Evolutionary conservation across 2,888 invertebrate species (phyloP), one percentile per base, ranked within the genome.

Genomic region (Drosophila cracens): DNA sequence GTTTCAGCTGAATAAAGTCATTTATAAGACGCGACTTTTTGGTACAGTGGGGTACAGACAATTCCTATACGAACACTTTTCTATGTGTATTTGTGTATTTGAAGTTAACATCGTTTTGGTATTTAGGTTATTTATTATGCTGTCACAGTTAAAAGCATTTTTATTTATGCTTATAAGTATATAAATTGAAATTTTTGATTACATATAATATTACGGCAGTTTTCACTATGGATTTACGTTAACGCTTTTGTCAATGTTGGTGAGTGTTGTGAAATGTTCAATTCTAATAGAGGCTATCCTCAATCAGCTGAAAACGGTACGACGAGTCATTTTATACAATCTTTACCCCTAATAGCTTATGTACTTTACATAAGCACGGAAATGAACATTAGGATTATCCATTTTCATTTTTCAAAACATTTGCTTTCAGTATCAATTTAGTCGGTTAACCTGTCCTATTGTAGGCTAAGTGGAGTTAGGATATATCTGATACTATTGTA

Each of bases 181-280:
- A 72, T 59, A 76, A 66, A 69, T 71, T 52, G 34, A 36, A 64
- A 25, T 48, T 79, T 57, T 65, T 56, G 34, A 49, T 25, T 49
- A 49, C 31, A 31, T 61, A 65, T 68, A 75, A 68, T 68, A 75
- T 68, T 79, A 79, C 68, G 80, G 78, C 78, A 78, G 78, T 78
- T 79, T 61, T 64, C 61, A 70, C 57, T 63, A 65, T 65, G 57
- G 54, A 61, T 64, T 67, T 61, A 58, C 21, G 11, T 52, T 48
- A 16, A 56, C 27, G 25, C n/a, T 18, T 18, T 21, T 43, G 21
- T 54, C n/a, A 54, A 27, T 48, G 31, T 33, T 34, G 21, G 18
- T 59, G n/a, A 36, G 21, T 40, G 27, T 38, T 49, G 53, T 29
- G 2, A 54, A 64, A 43, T 40, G 18, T 36, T 46, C 34, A 53